Percentiles rank a stretch among this genome's conserved stretches.
Conservation (phyloP, 2,888 invertebrate genomes). For the Baronia brevicornis region DNA sequence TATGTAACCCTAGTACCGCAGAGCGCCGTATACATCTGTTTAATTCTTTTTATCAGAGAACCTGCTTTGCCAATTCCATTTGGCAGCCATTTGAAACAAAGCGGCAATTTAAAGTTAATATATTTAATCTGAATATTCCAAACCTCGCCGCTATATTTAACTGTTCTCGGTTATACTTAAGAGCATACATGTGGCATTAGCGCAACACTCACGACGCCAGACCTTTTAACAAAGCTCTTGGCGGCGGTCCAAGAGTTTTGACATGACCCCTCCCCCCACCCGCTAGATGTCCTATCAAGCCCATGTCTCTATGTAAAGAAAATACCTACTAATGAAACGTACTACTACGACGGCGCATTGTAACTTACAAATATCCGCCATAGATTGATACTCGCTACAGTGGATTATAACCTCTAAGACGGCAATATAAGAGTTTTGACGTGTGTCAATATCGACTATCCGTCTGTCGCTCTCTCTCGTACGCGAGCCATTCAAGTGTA, state of each 20-base stretch:
- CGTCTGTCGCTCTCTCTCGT: slow-evolving; percentile 19
- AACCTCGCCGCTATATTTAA: slow-evolving; percentile 16
- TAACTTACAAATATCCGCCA: slow-evolving; percentile 16
- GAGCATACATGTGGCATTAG: slow-evolving; percentile 26
- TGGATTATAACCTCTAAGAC: slow-evolving; percentile 7
- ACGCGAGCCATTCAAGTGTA: slow-evolving; percentile 15
- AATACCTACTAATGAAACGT: slow-evolving; percentile 15
- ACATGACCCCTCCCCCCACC: slow-evolving; percentile 35
- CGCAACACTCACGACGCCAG: slow-evolving; percentile 43
- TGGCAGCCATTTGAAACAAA: slow-evolving; percentile 11
- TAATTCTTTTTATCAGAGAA: too few relatives aligned
- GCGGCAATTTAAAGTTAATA: slow-evolving; percentile 13
- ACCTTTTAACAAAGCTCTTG: slow-evolving; percentile 58
- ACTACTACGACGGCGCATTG: too few relatives aligned
- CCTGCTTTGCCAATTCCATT: slow-evolving; percentile 12
- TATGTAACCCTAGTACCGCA: too few relatives aligned
- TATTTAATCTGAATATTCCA: slow-evolving; percentile 7
- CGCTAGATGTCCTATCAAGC: slow-evolving; percentile 43
- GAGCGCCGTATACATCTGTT: too few relatives aligned
- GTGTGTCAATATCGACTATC: slow-evolving; percentile 14
- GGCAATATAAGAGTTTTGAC: slow-evolving; percentile 12
- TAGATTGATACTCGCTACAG: slow-evolving; percentile 18
- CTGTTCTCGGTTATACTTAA: slow-evolving; percentile 15
- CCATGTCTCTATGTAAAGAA: slow-evolving; percentile 14
- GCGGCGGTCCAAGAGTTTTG: slow-evolving; percentile 44